Evolutionary conservation across 2,113 vertebrate species (phyloP), one percentile per base, ranked within the genome.

Genomic region (Stigmatopora nigra): DNA sequence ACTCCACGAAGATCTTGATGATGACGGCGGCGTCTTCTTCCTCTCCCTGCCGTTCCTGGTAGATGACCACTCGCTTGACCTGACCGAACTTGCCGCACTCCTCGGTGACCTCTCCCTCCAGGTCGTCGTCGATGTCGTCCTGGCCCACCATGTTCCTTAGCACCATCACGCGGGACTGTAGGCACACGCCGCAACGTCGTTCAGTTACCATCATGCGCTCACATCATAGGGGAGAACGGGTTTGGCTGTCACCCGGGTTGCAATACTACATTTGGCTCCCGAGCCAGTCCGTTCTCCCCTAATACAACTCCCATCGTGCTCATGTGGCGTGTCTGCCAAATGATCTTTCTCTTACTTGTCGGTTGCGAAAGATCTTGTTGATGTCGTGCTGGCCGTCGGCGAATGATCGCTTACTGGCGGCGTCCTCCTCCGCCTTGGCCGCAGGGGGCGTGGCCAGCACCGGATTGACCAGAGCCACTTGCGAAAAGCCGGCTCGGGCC

Each of bases 111-210:
- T 98, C 97, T 0, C 95, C 97, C 72, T 98, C 97, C 56, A 99
- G 85, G 82, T 99, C 96, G 0, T 99, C 96, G 0, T 99, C 96
- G 1, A 99, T 98, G 84, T 99, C 96, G 75, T 98, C 95, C 31
- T 95, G 97, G 57, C 97, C 97, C n/a, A 98, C 97, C 97, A 99
- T 99, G 87, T 99, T 99, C 61, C 95, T 91, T 20, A 99, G 89
- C 11, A 99, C 95, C 97, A 99, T 98, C 61, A 98, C 96, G 0
- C 94, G 98, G 14, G 96, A 97, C 95, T 98, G 86, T 19, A n/a
- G 57, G 36, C 1, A 52, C 9, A 6, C 0, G 20, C 19, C 14
- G 5, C 38, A 8, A 2, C 17, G 3, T 9, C 20, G 20, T 20
- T 22, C 25, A 12, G 20, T 55, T 19, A 59, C 3, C 57, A n/a